A percentile compares a stretch with the other conserved stretches of the same genome.
Evolutionary conservation across 2,888 invertebrate species (phyloP).

Genomic region (Beris chalybata): DNA sequence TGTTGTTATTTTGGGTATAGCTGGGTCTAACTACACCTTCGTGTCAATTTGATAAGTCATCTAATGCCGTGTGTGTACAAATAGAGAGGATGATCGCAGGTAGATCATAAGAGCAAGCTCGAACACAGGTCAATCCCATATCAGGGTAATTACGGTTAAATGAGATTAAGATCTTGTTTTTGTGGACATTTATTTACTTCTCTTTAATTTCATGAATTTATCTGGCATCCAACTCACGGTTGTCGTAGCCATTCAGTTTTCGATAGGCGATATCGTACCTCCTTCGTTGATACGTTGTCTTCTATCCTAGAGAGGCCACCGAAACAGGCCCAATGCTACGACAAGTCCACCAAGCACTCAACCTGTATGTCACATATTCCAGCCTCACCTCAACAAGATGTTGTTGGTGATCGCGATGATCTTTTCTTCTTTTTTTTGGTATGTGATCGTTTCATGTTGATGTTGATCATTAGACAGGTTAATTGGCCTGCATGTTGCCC

Average conservation of each 20-base stretch:
- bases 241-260: conserved; percentile 1
- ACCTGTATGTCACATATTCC: neutral
- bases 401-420: neutral
- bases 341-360: neutral
- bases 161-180: conserved; percentile 57
- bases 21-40: neutral
- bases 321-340: neutral
- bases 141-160: conserved; percentile 59
- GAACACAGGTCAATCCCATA: conserved; percentile 56
- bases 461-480: conserved; percentile 39
- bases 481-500: conserved; percentile 34
- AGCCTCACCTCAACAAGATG: neutral
- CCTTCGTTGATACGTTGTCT: neutral
- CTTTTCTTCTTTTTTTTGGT: neutral
- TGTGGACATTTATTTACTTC: conserved; percentile 57
- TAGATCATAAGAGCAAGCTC: conserved; percentile 5
- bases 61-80: conserved; percentile 23
- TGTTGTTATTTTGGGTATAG: neutral
- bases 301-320: neutral
- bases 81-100: conserved; percentile 20
- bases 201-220: conserved; percentile 58
- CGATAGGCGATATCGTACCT: neutral
- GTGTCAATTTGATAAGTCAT: conserved; percentile 15
- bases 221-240: conserved; percentile 42
- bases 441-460: conserved; percentile 25